Percentiles rank a stretch among this genome's conserved stretches.
These are phyloP conservation scores for Ephestia elutella DNA, from an alignment of 1,140 invertebrate species.

Conservation along the genomic window DNA sequence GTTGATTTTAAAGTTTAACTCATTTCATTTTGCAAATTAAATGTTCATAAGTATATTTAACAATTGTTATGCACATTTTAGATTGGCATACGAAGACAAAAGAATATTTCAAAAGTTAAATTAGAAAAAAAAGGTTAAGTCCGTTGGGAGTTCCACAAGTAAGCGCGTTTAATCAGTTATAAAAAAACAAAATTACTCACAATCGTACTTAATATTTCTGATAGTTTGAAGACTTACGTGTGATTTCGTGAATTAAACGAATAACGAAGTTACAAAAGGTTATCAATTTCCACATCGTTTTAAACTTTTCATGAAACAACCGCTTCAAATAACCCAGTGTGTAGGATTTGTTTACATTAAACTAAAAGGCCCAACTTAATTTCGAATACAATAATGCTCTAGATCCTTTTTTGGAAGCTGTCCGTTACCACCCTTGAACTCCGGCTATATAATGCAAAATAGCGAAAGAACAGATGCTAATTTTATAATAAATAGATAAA, in stretches of 20 bases:
- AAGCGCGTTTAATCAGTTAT: too few relatives aligned
- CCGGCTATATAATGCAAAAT: not conserved
- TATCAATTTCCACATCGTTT: not conserved
- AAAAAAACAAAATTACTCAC: too few relatives aligned
- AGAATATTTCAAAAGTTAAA: too few relatives aligned
- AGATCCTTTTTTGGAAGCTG: not conserved
- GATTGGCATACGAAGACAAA: too few relatives aligned
- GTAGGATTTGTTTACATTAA: slow-evolving; percentile 7
- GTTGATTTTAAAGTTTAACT: too few relatives aligned
- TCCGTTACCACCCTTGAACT: not conserved
- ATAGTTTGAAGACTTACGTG: too few relatives aligned
- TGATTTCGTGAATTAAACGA: not conserved
- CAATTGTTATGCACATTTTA: too few relatives aligned
- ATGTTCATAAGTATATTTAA: too few relatives aligned
- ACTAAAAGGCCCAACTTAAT: slow-evolving; percentile 9
- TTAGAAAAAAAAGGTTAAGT: too few relatives aligned
- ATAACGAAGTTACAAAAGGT: not conserved
- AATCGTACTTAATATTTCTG: too few relatives aligned
- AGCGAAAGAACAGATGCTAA: not conserved
- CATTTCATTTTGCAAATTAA: too few relatives aligned
- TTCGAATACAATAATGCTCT: slow-evolving; percentile 8
- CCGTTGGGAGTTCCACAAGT: not conserved
- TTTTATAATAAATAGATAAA: too few relatives aligned
- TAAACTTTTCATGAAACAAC: not conserved
- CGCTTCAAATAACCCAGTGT: not conserved